Conservation (phyloP, 2,888 invertebrate genomes). For the Scaptomyza tumidula region DNA sequence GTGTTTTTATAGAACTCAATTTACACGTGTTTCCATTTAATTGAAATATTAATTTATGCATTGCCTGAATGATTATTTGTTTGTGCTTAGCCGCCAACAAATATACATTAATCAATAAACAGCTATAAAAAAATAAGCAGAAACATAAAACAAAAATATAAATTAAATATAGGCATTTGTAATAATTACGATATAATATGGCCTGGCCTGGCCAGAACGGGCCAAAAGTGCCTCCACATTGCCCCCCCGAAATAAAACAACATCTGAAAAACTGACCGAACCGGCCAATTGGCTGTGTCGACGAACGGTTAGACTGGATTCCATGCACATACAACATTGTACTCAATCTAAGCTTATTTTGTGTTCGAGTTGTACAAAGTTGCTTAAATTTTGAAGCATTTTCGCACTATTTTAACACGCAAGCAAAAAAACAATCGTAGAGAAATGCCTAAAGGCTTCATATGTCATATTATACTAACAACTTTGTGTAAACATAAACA, state of each 20-base stretch:
- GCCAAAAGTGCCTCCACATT: conserved; percentile 24
- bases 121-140: conserved; percentile 14
- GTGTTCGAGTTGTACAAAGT: conserved; percentile 7
- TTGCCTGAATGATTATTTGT: conserved; percentile 59
- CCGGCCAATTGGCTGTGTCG: conserved; percentile 35
- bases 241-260: conserved; percentile 5
- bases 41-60: conserved; percentile 60
- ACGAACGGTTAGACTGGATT: conserved; percentile 30
- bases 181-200: conserved; percentile 61
- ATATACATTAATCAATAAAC: conserved; percentile 65
- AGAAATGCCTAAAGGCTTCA: conserved; percentile 32
- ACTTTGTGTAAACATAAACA: conserved; percentile 38
- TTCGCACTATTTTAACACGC: conserved; percentile 41
- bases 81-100: conserved; percentile 42
- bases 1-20: neutral
- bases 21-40: conserved; percentile 30
- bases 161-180: conserved; percentile 66
- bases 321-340: conserved; percentile 24
- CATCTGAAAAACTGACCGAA: conserved; percentile 34
- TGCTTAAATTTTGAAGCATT: conserved; percentile 23
- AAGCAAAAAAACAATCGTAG: conserved; percentile 7
- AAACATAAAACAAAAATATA: conserved; percentile 46
- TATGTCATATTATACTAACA: conserved; percentile 50
- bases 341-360: conserved; percentile 15
- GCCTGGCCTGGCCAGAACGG: conserved; percentile 5